Evolutionary conservation across 2,797 vertebrate genomes (phyloP).

Genomic region (Galagoides demidoff): DNA sequence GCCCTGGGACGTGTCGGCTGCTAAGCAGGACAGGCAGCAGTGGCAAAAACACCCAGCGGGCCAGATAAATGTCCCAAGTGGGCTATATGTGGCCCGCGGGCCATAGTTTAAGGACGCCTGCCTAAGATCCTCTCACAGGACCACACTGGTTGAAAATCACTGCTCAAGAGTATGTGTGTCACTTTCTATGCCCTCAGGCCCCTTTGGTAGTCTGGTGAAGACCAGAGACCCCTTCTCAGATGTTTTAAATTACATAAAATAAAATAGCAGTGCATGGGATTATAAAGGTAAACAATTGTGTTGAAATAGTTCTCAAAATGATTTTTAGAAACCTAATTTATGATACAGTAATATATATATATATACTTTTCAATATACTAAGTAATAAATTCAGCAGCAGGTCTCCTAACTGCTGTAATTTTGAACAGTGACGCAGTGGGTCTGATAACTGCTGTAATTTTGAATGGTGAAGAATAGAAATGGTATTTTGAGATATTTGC

Average conservation of each 20-base stretch:
- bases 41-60: too few species aligned
- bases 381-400: neutral
- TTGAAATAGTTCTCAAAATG: neutral
- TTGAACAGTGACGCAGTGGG: neutral
- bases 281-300: constrained; percentile 14
- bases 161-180: too few species aligned
- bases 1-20: too few species aligned
- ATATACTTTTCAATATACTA: neutral
- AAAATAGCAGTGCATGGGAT: neutral
- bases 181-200: neutral
- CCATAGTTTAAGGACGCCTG: too few species aligned
- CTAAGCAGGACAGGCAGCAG: too few species aligned
- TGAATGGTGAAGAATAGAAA: neutral
- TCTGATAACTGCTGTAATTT: neutral
- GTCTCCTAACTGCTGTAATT: neutral
- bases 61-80: too few species aligned
- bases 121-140: too few species aligned
- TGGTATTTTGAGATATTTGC: neutral
- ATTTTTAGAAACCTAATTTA: neutral
- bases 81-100: too few species aligned
- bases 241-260: neutral
- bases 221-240: neutral
- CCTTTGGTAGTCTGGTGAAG: neutral
- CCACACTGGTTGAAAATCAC: too few species aligned
- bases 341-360: neutral